Percentiles rank a stretch among this genome's conserved stretches.
Evolutionary conservation across 2,113 vertebrate species (phyloP).

Genomic region (Herpetotheres cachinnans): DNA sequence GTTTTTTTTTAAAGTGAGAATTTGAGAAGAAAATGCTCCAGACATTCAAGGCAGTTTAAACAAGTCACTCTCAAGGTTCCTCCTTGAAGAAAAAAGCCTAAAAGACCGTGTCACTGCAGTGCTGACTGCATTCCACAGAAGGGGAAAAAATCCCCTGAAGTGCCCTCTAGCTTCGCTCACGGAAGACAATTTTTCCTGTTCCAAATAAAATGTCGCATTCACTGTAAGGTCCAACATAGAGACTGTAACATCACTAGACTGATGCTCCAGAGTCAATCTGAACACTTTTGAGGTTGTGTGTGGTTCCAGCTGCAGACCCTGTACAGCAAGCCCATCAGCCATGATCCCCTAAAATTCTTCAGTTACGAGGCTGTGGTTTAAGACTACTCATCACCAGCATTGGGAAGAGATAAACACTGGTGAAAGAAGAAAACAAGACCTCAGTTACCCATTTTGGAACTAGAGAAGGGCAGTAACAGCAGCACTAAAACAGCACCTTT

Average conservation of each 20-base stretch:
- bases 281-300: not conserved
- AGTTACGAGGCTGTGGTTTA: rapidly evolving
- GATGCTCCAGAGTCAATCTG: not conserved
- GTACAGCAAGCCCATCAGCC: not conserved
- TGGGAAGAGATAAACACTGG: not conserved
- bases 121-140: not conserved
- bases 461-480: not conserved
- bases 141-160: not conserved
- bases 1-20: not conserved
- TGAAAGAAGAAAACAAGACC: not conserved
- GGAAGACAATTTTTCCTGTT: not conserved
- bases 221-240: not conserved
- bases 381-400: not conserved
- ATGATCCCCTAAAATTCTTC: rapidly evolving
- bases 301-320: not conserved
- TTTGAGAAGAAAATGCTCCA: not conserved
- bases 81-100: not conserved
- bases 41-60: not conserved
- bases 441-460: not conserved
- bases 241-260: not conserved
- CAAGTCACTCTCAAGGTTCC: not conserved
- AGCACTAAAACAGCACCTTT: not conserved
- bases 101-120: not conserved
- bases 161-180: not conserved
- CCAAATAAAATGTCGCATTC: not conserved